Conservation (phyloP, 2,888 invertebrate genomes). For the Epinotia bilunana region DNA sequence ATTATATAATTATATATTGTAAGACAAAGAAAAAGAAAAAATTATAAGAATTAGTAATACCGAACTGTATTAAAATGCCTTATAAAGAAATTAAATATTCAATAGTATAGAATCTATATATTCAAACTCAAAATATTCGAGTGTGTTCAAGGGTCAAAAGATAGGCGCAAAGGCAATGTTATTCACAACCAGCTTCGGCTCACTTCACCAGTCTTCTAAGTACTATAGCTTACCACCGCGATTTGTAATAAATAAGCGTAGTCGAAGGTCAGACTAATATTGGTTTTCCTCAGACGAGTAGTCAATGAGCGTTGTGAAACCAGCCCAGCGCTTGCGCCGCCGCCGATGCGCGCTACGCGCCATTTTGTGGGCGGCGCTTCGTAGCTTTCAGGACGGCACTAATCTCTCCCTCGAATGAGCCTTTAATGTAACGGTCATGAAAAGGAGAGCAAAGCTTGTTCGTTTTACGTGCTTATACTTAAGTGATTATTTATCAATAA, state of each 20-base stretch:
- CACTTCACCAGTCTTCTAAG: no score
- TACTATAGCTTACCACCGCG: background rate
- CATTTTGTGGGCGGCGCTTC: slow-evolving; percentile 77
- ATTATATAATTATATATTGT: no score
- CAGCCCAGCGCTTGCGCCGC: slow-evolving; percentile 46
- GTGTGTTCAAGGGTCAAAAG: no score
- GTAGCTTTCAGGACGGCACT: slow-evolving; percentile 48
- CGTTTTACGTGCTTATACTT: slow-evolving; percentile 36
- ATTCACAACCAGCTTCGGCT: no score
- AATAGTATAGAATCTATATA: no score
- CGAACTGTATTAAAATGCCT: no score
- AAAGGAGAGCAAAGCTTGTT: slow-evolving; percentile 57
- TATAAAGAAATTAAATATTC: no score
- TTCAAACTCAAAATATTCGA: no score
- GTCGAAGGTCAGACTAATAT: background rate
- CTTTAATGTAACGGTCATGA: slow-evolving; percentile 59
- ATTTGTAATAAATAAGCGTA: background rate
- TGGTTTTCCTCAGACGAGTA: background rate
- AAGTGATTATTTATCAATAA: background rate
- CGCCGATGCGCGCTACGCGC: slow-evolving; percentile 55
- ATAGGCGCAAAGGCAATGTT: no score
- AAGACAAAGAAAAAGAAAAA: no score
- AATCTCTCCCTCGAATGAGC: slow-evolving; percentile 60
- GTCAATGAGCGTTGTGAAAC: background rate
- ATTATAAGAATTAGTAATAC: no score